Percentiles rank a stretch among this genome's conserved stretches.
These are phyloP conservation scores for Kuschelorhynchus macadamiae DNA, from an alignment of 2,888 invertebrate genomes.

Conservation along the genomic window DNA sequence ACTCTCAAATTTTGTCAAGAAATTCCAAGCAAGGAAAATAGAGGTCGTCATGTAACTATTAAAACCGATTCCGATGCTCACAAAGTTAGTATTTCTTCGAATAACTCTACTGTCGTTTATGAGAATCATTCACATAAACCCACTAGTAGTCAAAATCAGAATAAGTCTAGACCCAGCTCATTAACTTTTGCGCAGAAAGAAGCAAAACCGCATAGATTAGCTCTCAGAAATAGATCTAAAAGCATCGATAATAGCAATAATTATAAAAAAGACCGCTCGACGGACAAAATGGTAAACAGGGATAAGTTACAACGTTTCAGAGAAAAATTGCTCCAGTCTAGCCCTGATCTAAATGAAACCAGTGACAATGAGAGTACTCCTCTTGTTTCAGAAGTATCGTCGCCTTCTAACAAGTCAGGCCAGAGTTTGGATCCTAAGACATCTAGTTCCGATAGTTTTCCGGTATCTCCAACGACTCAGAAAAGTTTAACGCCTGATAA, in stretches of 20 bases:
- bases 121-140: slow-evolving; percentile 54
- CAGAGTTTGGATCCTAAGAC: slow-evolving; percentile 60
- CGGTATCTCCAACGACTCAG: slow-evolving; percentile 57
- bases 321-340: slow-evolving; percentile 66
- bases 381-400: slow-evolving; percentile 71
- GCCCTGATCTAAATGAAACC: slow-evolving; percentile 63
- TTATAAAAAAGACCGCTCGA: slow-evolving; percentile 53
- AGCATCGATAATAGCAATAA: slow-evolving; percentile 60
- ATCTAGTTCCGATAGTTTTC: slow-evolving; percentile 59
- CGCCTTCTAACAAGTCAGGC: slow-evolving; percentile 60
- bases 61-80: slow-evolving; percentile 59
- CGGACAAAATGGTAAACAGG: slow-evolving; percentile 51
- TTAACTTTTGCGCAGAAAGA: slow-evolving; percentile 59
- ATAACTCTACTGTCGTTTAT: slow-evolving; percentile 54
- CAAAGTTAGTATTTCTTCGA: slow-evolving; percentile 55
- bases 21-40: slow-evolving; percentile 55
- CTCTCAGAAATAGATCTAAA: slow-evolving; percentile 60
- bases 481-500: slow-evolving; percentile 57
- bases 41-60: slow-evolving; percentile 63
- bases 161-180: slow-evolving; percentile 59
- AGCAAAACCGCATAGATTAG: slow-evolving; percentile 50
- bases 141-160: slow-evolving; percentile 43
- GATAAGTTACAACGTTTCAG: slow-evolving; percentile 64
- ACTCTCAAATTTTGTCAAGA: slow-evolving; percentile 46
- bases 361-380: slow-evolving; percentile 80